Conservation (phyloP, 2,888 invertebrate genomes). For the Erannis defoliaria region DNA sequence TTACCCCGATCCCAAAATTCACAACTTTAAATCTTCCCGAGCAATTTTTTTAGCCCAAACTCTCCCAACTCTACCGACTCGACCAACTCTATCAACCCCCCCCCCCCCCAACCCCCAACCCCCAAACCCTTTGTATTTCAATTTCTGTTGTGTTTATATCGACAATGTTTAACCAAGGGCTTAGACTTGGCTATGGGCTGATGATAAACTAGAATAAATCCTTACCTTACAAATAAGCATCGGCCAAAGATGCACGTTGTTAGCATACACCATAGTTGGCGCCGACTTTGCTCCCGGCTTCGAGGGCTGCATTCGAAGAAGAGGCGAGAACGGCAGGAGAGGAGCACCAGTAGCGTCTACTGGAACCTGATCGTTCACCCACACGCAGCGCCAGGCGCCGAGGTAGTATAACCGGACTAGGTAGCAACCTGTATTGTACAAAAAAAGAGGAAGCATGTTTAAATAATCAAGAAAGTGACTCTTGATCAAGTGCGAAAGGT, state of each 20-base stretch:
- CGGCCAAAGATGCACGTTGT: conserved; percentile 73
- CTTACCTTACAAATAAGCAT: conserved; percentile 75
- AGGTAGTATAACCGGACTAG: conserved; percentile 75
- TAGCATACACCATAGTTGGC: conserved; percentile 51
- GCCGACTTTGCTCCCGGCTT: conserved; percentile 56
- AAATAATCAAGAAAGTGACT: too few species aligned
- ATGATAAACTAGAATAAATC: neutral
- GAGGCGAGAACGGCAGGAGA: conserved; percentile 75
- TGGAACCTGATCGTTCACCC: conserved; percentile 79
- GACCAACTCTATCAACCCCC: too few species aligned
- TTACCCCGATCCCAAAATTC: too few species aligned
- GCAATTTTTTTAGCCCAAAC: too few species aligned
- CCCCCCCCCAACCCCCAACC: too few species aligned
- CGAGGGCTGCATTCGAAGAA: conserved; percentile 52
- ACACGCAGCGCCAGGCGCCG: conserved; percentile 79
- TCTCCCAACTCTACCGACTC: too few species aligned
- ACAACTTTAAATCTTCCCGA: too few species aligned
- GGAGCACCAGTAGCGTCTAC: conserved; percentile 72
- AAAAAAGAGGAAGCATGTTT: neutral
- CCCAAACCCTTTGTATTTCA: too few species aligned
- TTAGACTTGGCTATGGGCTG: too few species aligned
- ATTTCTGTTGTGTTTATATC: too few species aligned
- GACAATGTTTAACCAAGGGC: too few species aligned
- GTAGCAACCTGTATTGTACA: conserved; percentile 72
- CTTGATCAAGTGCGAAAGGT: too few species aligned